Conservation (phyloP, 2,113 vertebrate genomes). For the Corythornis cristatus region DNA sequence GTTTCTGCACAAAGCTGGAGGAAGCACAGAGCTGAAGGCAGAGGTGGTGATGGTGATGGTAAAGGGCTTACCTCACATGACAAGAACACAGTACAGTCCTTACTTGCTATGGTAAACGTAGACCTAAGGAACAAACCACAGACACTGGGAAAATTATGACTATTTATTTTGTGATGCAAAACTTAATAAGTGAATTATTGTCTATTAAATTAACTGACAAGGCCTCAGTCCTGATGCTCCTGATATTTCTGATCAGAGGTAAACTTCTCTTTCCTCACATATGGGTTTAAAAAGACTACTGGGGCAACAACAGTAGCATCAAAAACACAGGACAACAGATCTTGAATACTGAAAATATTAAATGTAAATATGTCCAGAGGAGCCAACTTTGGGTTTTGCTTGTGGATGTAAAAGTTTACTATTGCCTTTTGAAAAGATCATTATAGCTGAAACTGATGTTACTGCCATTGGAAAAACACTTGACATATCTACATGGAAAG, state of each 20-base stretch:
- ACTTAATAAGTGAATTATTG: not conserved
- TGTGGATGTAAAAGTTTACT: not conserved
- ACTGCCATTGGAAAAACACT: not conserved
- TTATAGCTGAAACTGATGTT: not conserved
- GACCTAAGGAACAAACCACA: not conserved
- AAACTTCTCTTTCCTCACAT: not conserved
- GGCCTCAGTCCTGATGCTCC: not conserved
- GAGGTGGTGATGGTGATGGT: not conserved
- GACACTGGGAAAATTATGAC: not conserved
- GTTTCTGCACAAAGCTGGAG: not conserved
- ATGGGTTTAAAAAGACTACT: not conserved
- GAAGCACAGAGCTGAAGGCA: not conserved
- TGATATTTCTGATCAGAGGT: not conserved
- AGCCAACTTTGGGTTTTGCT: not conserved
- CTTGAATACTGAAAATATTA: not conserved
- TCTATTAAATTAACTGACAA: not conserved
- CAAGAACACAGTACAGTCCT: fast-evolving
- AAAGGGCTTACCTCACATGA: not conserved
- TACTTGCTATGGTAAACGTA: not conserved
- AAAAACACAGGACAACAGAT: not conserved
- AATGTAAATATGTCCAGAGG: not conserved
- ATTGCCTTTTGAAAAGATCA: not conserved
- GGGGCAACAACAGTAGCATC: not conserved
- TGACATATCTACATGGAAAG: not conserved
- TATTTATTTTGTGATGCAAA: not conserved